Percentiles rank a stretch among this genome's conserved stretches.
Conservation (phyloP, 2,113 vertebrate genomes). For the Sula dactylatra region DNA sequence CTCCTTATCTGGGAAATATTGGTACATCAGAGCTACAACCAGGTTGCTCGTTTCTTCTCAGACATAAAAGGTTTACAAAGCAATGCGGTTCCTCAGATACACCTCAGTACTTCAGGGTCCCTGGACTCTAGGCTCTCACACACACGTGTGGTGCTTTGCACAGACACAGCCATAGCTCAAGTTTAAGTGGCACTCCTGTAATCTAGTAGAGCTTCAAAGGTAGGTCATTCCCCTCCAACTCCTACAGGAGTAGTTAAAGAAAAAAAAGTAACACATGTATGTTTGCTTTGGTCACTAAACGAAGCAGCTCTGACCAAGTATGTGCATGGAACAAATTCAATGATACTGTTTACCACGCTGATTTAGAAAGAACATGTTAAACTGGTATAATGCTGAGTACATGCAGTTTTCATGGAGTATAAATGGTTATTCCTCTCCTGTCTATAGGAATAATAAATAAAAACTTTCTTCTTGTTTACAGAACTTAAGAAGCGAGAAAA, state of each 20-base stretch:
- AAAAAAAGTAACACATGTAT: not conserved
- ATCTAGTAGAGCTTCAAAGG: not conserved
- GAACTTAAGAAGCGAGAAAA: not conserved
- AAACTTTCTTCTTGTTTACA: not conserved
- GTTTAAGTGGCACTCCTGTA: not conserved
- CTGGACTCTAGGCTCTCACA: not conserved
- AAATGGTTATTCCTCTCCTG: not conserved
- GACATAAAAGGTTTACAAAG: not conserved
- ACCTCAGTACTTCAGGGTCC: not conserved
- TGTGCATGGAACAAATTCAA: not conserved
- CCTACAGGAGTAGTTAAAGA: not conserved
- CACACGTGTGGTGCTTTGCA: accelerated
- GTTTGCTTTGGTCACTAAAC: not conserved
- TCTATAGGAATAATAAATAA: not conserved
- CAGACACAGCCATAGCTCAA: not conserved
- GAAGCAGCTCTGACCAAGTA: not conserved
- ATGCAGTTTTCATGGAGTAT: not conserved
- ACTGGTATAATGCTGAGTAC: not conserved
- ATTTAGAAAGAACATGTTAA: not conserved
- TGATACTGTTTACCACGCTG: not conserved
- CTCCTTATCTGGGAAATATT: not conserved
- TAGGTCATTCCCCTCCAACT: not conserved
- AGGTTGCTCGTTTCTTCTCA: not conserved
- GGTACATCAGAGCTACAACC: not conserved
- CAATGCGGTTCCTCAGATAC: not conserved